A percentile compares a stretch with the other conserved stretches of the same genome.
Evolutionary conservation across 2,113 vertebrate genomes (phyloP).

Genomic region (Brachionichthys hirsutus): DNA sequence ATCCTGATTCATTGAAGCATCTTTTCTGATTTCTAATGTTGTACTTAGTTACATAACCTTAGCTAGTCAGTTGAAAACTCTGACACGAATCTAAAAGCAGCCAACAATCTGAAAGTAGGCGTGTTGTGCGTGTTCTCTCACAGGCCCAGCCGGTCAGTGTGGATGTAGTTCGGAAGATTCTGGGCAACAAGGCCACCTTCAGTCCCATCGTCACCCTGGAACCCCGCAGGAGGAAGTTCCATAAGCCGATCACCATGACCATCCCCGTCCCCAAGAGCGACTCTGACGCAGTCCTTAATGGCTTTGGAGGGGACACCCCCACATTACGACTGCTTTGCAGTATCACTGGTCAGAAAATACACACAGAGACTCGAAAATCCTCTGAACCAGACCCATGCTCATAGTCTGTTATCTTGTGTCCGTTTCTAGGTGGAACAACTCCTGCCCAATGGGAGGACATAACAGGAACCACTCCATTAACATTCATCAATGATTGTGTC

Average conservation of each 20-base stretch:
- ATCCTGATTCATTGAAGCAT: no score
- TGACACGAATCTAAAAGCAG: no score
- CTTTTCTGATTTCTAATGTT: no score
- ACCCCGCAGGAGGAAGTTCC: slow-evolving; percentile 95
- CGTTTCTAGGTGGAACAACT: slow-evolving; percentile 88
- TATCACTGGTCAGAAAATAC: slow-evolving; percentile 86
- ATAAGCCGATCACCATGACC: slow-evolving; percentile 98
- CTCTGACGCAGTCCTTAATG: slow-evolving; percentile 82
- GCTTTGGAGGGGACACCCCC: slow-evolving; percentile 89
- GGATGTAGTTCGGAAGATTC: slow-evolving; percentile 88
- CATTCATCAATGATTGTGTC: slow-evolving; percentile 94
- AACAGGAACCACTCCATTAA: slow-evolving; percentile 94
- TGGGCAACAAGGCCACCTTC: slow-evolving; percentile 95
- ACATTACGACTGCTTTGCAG: slow-evolving; percentile 94
- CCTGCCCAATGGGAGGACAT: slow-evolving; percentile 99
- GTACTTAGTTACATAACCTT: no score
- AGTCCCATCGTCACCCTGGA: slow-evolving; percentile 97
- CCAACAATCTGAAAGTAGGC: background rate
- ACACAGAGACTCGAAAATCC: background rate
- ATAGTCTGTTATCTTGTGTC: slow-evolving; percentile 15
- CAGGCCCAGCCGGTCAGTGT: slow-evolving; percentile 90
- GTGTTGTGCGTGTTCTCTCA: slow-evolving; percentile 1
- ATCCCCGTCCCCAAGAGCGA: slow-evolving; percentile 92
- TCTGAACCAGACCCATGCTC: background rate
- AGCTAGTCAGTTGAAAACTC: no score